Conservation (phyloP, 2,888 invertebrate species). For the Cryptocheilus praepositus region DNA sequence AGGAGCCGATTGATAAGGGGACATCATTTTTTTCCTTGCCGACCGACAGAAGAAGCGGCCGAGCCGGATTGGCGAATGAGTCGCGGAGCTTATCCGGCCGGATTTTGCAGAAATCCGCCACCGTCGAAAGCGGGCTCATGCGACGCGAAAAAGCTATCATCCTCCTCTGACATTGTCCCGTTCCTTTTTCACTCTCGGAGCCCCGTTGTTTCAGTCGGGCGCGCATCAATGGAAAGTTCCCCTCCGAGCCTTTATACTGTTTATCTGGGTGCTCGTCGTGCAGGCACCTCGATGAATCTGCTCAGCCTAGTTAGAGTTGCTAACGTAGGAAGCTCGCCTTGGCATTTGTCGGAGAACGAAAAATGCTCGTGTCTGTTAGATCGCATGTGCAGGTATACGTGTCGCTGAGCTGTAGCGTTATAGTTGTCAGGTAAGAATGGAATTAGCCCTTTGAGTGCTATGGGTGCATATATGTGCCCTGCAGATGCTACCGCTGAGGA, state of each 20-base stretch:
- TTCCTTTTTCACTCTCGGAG: slow-evolving; percentile 22
- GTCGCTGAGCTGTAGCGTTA: too few species aligned
- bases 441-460: too few species aligned
- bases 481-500: too few species aligned
- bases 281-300: background rate
- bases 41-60: too few species aligned
- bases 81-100: slow-evolving; percentile 16
- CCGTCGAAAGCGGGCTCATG: background rate
- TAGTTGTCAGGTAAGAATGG: too few species aligned
- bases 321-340: background rate
- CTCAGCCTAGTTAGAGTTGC: too few species aligned
- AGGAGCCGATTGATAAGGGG: too few species aligned
- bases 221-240: slow-evolving; percentile 38
- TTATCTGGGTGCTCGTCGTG: slow-evolving; percentile 42
- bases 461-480: too few species aligned
- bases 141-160: slow-evolving; percentile 49
- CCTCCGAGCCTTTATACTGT: slow-evolving; percentile 33
- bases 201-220: slow-evolving; percentile 37
- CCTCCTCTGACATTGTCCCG: slow-evolving; percentile 22
- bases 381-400: too few species aligned
- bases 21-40: too few species aligned
- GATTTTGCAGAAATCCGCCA: slow-evolving; percentile 32
- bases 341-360: slow-evolving; percentile 14
- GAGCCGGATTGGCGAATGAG: too few species aligned
- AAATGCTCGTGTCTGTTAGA: too few species aligned